phyloP scores from a whole-genome alignment of 1,140 invertebrate species.

The Delia radicum region DNA sequence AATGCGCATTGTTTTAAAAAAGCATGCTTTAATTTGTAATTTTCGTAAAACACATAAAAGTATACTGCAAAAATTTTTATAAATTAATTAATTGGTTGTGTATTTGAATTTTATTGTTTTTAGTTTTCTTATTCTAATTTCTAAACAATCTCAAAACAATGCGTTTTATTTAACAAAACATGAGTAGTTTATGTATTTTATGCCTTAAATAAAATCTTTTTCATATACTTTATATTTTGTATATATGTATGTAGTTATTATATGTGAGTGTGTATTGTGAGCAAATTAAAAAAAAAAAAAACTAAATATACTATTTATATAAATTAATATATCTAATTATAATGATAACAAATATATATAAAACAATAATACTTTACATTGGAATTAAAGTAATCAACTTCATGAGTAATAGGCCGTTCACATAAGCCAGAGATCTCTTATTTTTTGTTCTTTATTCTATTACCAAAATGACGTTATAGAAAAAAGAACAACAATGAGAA shows the following conservation, averaged over 20 bases:
- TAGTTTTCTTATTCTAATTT: not conserved
- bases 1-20: too few species aligned
- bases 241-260: not conserved
- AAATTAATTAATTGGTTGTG: conserved; percentile 28
- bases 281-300: not conserved
- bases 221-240: not conserved
- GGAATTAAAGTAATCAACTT: not conserved
- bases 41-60: conserved; percentile 29
- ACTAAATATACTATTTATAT: not conserved
- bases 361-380: too few species aligned
- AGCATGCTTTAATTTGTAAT: too few species aligned
- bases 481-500: too few species aligned
- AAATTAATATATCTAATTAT: not conserved
- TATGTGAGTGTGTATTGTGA: not conserved
- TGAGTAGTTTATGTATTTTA: conserved; percentile 5
- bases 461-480: too few species aligned
- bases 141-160: too few species aligned
- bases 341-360: not conserved
- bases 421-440: too few species aligned
- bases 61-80: conserved; percentile 39
- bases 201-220: conserved; percentile 1
- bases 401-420: too few species aligned
- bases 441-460: too few species aligned
- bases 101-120: not conserved
- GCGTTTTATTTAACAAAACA: not conserved